A percentile compares a stretch with the other conserved stretches of the same genome.
Conservation (phyloP, 2,888 invertebrate genomes). For the Branchinecta sandiegonensis region DNA sequence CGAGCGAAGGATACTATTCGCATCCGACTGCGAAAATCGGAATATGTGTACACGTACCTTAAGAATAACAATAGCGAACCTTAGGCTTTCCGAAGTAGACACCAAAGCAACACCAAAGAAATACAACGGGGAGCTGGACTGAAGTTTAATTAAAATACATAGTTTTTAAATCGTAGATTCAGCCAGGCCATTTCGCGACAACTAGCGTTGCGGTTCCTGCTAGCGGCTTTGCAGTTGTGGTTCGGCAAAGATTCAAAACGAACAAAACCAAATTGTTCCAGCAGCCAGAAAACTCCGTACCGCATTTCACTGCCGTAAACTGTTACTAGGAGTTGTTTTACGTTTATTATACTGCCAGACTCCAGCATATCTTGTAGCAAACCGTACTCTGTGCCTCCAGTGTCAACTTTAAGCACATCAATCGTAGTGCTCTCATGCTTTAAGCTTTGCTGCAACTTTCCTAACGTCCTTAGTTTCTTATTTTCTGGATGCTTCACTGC, state of each 20-base stretch:
- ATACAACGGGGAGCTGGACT: no score
- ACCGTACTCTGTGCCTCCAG: not conserved
- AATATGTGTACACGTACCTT: no score
- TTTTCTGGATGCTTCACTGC: not conserved
- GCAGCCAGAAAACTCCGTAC: not conserved
- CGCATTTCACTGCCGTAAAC: not conserved
- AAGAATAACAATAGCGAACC: no score
- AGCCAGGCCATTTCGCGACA: not conserved
- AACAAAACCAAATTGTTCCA: not conserved
- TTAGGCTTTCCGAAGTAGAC: no score
- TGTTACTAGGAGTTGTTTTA: not conserved
- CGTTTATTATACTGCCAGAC: not conserved
- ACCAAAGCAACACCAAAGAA: no score
- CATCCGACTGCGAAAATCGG: no score
- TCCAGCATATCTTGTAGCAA: not conserved
- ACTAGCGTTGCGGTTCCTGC: not conserved
- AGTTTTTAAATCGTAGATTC: not conserved
- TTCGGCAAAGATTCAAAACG: conserved; percentile 3
- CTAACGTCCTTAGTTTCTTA: not conserved
- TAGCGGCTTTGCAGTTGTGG: not conserved
- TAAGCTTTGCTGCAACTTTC: not conserved
- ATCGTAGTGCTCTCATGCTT: not conserved
- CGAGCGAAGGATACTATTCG: no score
- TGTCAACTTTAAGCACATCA: not conserved
- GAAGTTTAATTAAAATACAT: not conserved